These are phyloP conservation scores for Rhizoglyphus robini DNA, from an alignment of 1,140 invertebrate species.

Conservation along the genomic window DNA sequence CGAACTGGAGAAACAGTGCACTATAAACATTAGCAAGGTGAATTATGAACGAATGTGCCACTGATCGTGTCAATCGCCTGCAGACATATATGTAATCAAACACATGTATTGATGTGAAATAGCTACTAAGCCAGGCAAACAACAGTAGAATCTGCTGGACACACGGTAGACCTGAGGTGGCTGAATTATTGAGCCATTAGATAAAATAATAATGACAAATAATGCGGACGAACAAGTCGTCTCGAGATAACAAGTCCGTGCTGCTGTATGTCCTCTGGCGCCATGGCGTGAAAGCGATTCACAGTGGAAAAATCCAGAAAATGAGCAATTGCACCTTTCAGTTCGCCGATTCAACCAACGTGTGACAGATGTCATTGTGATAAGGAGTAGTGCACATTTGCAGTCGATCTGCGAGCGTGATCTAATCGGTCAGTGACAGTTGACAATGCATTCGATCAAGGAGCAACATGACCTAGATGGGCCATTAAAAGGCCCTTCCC, in stretches of 20 bases:
- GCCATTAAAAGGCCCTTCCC: no score
- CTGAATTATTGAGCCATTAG: slow-evolving; percentile 18
- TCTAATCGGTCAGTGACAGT: background rate
- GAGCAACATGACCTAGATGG: no score
- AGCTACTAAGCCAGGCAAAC: background rate
- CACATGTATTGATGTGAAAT: slow-evolving; percentile 4
- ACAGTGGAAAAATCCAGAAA: no score
- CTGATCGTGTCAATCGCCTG: background rate
- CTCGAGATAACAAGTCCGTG: no score
- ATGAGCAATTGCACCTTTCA: no score
- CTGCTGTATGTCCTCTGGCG: no score
- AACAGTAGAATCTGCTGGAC: background rate
- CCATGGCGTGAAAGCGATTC: no score
- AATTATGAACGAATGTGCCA: slow-evolving; percentile 13
- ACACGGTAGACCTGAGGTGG: background rate
- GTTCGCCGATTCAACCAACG: background rate
- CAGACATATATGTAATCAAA: background rate
- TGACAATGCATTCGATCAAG: no score
- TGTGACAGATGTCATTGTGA: slow-evolving; percentile 5
- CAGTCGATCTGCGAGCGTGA: background rate
- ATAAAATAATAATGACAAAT: slow-evolving; percentile 3
- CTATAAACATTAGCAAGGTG: background rate
- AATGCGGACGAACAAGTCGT: background rate
- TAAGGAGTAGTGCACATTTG: background rate
- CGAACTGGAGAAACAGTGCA: background rate